phyloP scores from a whole-genome alignment of 2,797 vertebrate species.

The Poeciliopsis turneri region DNA sequence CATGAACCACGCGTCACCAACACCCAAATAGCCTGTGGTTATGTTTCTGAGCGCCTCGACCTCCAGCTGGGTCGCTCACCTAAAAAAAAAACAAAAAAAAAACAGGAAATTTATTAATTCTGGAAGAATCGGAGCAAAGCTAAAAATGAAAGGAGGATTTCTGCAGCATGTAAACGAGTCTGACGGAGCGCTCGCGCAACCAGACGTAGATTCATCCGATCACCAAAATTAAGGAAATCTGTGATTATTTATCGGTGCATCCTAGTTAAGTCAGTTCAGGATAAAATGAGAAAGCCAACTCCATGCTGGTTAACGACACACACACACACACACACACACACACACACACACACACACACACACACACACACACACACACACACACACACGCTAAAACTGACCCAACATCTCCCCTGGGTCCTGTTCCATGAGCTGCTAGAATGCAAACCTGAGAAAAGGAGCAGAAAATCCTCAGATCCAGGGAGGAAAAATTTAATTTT shows the following conservation, averaged over 20 bases:
- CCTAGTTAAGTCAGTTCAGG: not conserved
- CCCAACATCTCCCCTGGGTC: constrained; percentile 65
- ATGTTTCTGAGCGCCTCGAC: not conserved
- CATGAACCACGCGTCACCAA: constrained; percentile 16
- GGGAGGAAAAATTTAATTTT: not conserved
- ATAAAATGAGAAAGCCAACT: not conserved
- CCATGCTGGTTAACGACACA: not conserved
- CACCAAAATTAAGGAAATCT: too few species aligned
- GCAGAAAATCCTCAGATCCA: constrained; percentile 27
- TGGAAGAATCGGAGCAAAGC: not conserved
- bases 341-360: not conserved
- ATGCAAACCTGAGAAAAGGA: constrained; percentile 56
- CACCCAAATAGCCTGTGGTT: constrained; percentile 34
- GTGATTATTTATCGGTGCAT: too few species aligned
- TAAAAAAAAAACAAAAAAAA: not conserved
- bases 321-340: not conserved
- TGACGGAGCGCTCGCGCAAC: not conserved
- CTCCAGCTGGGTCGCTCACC: not conserved
- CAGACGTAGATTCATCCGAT: too few species aligned
- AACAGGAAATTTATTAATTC: not conserved
- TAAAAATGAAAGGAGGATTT: not conserved
- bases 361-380: not conserved
- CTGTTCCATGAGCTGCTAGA: constrained; percentile 64
- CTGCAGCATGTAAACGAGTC: not conserved
- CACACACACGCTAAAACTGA: constrained; percentile 43